Evolutionary conservation across 2,797 vertebrate genomes (phyloP).

Genomic region (Enoplosus armatus): DNA sequence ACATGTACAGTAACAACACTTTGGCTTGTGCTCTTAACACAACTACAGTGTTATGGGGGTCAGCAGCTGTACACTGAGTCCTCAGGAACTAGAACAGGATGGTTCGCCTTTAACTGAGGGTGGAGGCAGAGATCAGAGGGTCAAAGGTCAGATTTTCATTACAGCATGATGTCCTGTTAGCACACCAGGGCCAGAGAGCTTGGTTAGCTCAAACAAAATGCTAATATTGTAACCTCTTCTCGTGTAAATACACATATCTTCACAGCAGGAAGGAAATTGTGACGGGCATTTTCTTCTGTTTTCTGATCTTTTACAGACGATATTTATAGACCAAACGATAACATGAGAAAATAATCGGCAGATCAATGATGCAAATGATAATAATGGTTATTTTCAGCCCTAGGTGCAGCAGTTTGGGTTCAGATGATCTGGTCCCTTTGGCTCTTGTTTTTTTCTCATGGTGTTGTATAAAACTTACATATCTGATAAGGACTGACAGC

Average conservation of each 20-base stretch:
- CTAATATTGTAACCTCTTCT: neutral
- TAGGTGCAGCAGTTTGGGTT: neutral
- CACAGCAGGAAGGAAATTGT: neutral
- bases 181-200: slow-evolving; percentile 25
- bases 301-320: neutral
- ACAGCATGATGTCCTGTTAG: slow-evolving; percentile 62
- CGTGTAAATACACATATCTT: neutral
- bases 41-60: slow-evolving; percentile 46
- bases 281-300: neutral
- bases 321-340: neutral
- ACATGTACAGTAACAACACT: slow-evolving; percentile 10
- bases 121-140: slow-evolving; percentile 38
- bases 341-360: neutral
- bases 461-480: neutral
- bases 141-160: slow-evolving; percentile 64
- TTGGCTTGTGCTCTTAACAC: slow-evolving; percentile 12
- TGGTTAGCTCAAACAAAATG: slow-evolving; percentile 17
- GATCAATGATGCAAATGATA: neutral
- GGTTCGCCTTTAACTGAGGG: slow-evolving; percentile 53
- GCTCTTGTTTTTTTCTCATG: neutral
- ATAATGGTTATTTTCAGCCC: neutral
- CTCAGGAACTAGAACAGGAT: slow-evolving; percentile 65
- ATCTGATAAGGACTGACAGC: neutral
- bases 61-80: slow-evolving; percentile 34
- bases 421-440: neutral